phyloP scores from a whole-genome alignment of 1,140 invertebrate species.

The Sweltsa coloradensis region DNA sequence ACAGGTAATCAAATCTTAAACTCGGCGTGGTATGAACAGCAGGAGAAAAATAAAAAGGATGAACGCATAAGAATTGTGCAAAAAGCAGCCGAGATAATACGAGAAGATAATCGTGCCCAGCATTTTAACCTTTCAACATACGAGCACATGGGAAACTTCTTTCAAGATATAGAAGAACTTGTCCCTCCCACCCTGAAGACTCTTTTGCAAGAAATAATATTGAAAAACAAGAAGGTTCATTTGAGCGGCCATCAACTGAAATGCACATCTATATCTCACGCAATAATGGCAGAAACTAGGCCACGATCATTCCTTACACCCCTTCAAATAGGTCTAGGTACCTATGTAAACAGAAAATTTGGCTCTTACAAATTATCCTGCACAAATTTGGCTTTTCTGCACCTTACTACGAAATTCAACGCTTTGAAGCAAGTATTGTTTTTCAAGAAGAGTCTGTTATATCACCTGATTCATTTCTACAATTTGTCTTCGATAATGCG shows the following conservation, averaged over 20 bases:
- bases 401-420: constrained; percentile 9
- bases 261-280: constrained; percentile 20
- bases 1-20: no score
- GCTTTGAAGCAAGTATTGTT: constrained; percentile 14
- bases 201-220: not conserved
- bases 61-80: no score
- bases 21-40: no score
- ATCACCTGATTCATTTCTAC: not conserved
- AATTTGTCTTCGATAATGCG: constrained; percentile 24
- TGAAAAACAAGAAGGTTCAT: not conserved
- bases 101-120: no score
- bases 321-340: constrained; percentile 15
- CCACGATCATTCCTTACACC: constrained; percentile 25
- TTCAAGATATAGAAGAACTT: not conserved
- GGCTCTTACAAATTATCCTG: constrained; percentile 18
- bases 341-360: constrained; percentile 18
- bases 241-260: not conserved
- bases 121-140: no score
- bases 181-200: not conserved
- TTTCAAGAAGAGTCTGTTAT: not conserved
- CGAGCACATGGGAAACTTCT: no score
- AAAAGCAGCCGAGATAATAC: no score
- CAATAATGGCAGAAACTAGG: constrained; percentile 25
- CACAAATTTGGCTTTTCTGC: constrained; percentile 15
- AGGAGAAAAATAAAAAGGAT: no score